Evolutionary conservation across 1,140 invertebrate species (phyloP).

Genomic region (Laupala kohalensis): DNA sequence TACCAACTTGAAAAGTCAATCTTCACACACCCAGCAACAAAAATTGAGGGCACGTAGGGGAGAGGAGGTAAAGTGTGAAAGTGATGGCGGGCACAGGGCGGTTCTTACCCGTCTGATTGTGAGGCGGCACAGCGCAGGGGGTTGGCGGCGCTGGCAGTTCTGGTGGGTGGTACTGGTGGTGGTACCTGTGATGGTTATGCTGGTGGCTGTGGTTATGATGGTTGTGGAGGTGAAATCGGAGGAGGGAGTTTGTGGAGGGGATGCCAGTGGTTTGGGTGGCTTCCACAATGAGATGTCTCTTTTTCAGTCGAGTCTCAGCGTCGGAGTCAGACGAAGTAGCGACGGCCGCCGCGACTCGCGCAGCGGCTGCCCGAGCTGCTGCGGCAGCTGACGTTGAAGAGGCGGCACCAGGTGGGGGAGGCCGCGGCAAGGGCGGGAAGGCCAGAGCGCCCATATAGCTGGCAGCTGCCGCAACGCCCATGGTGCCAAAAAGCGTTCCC

Average conservation of each 20-base stretch:
- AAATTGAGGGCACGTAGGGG: not conserved
- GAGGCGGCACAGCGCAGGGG: slow-evolving; percentile 26
- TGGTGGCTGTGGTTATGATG: slow-evolving; percentile 26
- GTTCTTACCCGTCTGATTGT: slow-evolving; percentile 15
- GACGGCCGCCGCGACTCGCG: slow-evolving; percentile 1
- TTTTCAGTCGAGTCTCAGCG: slow-evolving; percentile 12
- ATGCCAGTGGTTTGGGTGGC: slow-evolving; percentile 21
- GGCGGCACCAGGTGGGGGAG: too few species aligned
- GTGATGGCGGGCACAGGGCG: slow-evolving; percentile 4
- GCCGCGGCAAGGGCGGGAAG: not conserved
- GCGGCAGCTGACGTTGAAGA: not conserved
- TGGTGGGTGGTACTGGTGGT: slow-evolving; percentile 38
- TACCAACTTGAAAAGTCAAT: not conserved
- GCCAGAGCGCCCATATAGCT: too few species aligned
- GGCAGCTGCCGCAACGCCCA: too few species aligned
- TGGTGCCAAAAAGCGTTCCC: too few species aligned
- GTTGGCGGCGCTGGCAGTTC: slow-evolving; percentile 37
- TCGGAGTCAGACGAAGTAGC: not conserved
- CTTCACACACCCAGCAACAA: not conserved
- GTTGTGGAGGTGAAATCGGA: slow-evolving; percentile 23
- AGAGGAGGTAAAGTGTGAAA: slow-evolving; percentile 5
- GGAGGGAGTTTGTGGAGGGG: slow-evolving; percentile 17
- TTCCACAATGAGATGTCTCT: slow-evolving; percentile 20
- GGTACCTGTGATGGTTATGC: slow-evolving; percentile 34
- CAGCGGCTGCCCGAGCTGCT: too few species aligned